Conservation (phyloP, 2,797 vertebrate species). For the Pangasius djambal region DNA sequence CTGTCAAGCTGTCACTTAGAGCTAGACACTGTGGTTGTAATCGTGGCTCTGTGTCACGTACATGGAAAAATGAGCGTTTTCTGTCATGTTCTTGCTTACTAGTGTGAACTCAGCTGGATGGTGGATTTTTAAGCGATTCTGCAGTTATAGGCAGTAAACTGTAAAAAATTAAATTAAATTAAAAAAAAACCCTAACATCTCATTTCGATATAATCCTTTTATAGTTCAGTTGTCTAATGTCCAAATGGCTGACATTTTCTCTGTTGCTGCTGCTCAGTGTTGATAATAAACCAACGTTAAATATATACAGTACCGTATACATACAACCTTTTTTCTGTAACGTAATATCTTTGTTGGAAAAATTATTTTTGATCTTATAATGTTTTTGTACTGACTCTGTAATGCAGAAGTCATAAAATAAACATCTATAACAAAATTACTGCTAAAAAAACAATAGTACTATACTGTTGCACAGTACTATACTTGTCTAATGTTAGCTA, state of each 20-base stretch:
- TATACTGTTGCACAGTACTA: neutral
- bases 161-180: neutral
- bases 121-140: neutral
- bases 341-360: neutral
- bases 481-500: neutral
- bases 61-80: neutral
- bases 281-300: neutral
- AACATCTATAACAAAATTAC: too few relatives aligned
- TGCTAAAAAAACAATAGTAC: too few relatives aligned
- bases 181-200: too few relatives aligned
- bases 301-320: too few relatives aligned
- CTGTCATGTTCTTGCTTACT: neutral
- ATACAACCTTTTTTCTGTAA: neutral
- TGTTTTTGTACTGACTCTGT: neutral
- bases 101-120: neutral
- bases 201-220: neutral
- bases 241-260: neutral
- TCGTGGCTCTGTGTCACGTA: too few relatives aligned
- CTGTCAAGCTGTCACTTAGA: neutral
- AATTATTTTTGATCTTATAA: neutral
- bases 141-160: neutral
- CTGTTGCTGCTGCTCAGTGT: neutral
- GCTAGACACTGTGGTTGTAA: neutral
- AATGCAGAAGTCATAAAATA: neutral
- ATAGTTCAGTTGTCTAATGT: neutral